Conservation (phyloP, 2,888 invertebrate genomes). For the Lochmaea crataegi region DNA sequence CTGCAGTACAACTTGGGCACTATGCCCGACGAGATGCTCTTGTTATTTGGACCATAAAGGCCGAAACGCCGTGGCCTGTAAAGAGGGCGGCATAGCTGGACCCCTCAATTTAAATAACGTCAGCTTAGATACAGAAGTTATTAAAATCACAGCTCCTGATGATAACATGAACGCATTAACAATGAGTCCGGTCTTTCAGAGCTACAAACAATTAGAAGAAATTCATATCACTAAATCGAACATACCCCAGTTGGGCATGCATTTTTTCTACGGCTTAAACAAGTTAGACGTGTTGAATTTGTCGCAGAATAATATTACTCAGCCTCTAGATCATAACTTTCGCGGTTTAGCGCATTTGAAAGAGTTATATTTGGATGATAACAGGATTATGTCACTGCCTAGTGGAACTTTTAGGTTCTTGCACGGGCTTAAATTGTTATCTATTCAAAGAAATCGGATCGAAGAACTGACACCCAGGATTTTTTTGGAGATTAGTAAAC, state of each 20-base stretch:
- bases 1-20: slow-evolving; percentile 38
- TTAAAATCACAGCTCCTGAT: slow-evolving; percentile 76
- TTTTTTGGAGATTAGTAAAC: slow-evolving; percentile 79
- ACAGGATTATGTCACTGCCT: slow-evolving; percentile 80
- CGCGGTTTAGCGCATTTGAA: slow-evolving; percentile 78
- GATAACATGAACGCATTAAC: slow-evolving; percentile 73
- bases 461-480: slow-evolving; percentile 76
- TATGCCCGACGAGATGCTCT: slow-evolving; percentile 75
- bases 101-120: slow-evolving; percentile 73
- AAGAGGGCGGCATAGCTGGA: slow-evolving; percentile 72
- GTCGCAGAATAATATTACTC: slow-evolving; percentile 80
- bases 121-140: slow-evolving; percentile 69
- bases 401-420: slow-evolving; percentile 79
- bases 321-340: slow-evolving; percentile 79
- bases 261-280: slow-evolving; percentile 81
- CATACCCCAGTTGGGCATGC: slow-evolving; percentile 81
- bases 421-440: slow-evolving; percentile 72
- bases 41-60: slow-evolving; percentile 71
- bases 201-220: slow-evolving; percentile 72
- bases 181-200: slow-evolving; percentile 77
- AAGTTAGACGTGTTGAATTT: slow-evolving; percentile 73
- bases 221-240: slow-evolving; percentile 82
- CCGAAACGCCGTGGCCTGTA: slow-evolving; percentile 71
- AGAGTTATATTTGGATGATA: slow-evolving; percentile 79
- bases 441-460: slow-evolving; percentile 77